Conservation (phyloP, 2,888 invertebrate genomes). For the Polietes domitor region DNA sequence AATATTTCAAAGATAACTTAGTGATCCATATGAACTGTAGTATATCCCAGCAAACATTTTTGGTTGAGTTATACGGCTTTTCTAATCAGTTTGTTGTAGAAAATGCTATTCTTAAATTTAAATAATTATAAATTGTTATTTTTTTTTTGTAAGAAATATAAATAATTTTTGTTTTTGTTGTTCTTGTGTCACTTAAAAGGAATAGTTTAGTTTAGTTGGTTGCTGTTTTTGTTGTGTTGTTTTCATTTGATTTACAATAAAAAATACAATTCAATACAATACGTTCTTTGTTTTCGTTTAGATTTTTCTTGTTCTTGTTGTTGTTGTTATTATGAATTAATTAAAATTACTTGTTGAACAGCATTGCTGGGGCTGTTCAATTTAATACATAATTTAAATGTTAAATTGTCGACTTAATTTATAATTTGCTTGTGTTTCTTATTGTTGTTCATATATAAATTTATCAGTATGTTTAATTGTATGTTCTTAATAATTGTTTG, state of each 20-base stretch:
- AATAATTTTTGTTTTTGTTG: slow-evolving; percentile 37
- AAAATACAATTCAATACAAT: slow-evolving; percentile 60
- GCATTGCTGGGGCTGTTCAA: slow-evolving; percentile 43
- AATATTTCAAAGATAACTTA: not conserved
- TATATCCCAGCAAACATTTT: not conserved
- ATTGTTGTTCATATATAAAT: slow-evolving; percentile 34
- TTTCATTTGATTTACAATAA: slow-evolving; percentile 64
- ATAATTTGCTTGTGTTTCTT: slow-evolving; percentile 48
- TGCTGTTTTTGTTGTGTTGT: too few species aligned
- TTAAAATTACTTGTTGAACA: slow-evolving; percentile 41
- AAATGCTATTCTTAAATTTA: slow-evolving; percentile 45
- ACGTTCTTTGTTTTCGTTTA: slow-evolving; percentile 31
- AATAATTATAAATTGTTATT: slow-evolving; percentile 42
- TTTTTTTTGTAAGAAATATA: slow-evolving; percentile 29
- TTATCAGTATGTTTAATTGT: slow-evolving; percentile 19
- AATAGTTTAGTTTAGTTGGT: slow-evolving; percentile 60
- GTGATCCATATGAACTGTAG: too few species aligned
- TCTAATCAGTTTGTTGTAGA: slow-evolving; percentile 21
- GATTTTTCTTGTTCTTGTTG: too few species aligned
- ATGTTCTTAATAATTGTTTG: slow-evolving; percentile 22
- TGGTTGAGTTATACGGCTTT: not conserved
- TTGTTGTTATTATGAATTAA: slow-evolving; percentile 50
- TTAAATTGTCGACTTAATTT: slow-evolving; percentile 58
- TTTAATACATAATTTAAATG: slow-evolving; percentile 60
- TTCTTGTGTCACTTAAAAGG: slow-evolving; percentile 61